A percentile compares a stretch with the other conserved stretches of the same genome.
phyloP scores from a whole-genome alignment of 92 coral and sea anemone species.

The Nematostella vectensis region DNA sequence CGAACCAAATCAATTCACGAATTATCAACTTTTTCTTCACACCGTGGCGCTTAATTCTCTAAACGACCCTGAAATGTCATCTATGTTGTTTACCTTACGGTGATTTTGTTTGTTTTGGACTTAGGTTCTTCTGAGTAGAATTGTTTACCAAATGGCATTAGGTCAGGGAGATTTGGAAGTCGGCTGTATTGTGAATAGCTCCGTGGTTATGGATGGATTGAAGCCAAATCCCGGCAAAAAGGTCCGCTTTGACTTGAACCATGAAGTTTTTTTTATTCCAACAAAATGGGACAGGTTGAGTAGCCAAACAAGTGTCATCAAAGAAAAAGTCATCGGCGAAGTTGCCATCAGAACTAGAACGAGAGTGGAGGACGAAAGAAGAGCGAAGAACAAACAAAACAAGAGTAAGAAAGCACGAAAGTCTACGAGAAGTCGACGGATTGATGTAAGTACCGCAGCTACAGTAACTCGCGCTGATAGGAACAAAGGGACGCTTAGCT shows the following conservation, averaged over 20 bases:
- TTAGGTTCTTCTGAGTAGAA: neutral
- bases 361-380: constrained; percentile 12
- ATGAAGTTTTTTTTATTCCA: constrained; percentile 77
- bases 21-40: too few species aligned
- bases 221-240: constrained; percentile 32
- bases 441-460: neutral
- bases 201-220: neutral
- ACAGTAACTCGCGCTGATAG: neutral
- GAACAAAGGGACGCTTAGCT: neutral
- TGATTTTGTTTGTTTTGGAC: neutral
- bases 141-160: neutral
- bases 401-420: constrained; percentile 29
- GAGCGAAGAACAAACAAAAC: constrained; percentile 22
- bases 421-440: constrained; percentile 1
- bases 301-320: constrained; percentile 13
- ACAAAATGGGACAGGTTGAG: constrained; percentile 75
- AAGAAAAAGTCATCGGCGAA: constrained; percentile 13
- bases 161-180: constrained; percentile 1
- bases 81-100: neutral
- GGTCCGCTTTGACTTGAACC: constrained; percentile 80
- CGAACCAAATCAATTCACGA: too few species aligned
- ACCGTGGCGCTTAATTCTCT: neutral
- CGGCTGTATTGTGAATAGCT: too few species aligned
- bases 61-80: constrained; percentile 1
- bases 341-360: constrained; percentile 10